phyloP scores from a whole-genome alignment of 1,140 invertebrate genomes.

The Diachasma alloeum region DNA sequence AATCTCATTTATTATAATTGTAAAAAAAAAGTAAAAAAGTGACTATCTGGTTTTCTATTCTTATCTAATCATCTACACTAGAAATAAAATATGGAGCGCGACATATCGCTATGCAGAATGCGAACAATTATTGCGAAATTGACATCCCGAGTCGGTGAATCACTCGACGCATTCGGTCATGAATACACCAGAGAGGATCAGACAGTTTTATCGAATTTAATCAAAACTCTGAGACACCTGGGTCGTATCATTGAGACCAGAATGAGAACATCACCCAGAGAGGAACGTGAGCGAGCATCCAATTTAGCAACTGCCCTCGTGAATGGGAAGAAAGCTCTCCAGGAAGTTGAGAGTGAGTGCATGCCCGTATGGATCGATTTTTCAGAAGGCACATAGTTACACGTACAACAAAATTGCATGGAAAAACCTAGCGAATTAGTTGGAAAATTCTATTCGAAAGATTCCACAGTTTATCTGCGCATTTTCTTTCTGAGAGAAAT shows the following conservation, averaged over 20 bases:
- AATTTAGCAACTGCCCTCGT: conserved; percentile 33
- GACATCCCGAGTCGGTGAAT: neutral
- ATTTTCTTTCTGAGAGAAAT: too few relatives aligned
- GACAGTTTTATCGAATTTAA: conserved; percentile 8
- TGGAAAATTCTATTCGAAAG: too few relatives aligned
- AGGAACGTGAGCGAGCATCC: conserved; percentile 37
- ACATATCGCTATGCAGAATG: neutral
- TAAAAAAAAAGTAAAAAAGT: too few relatives aligned
- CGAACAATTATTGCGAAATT: neutral
- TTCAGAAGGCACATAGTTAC: neutral
- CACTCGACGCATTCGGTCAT: neutral
- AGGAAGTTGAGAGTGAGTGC: conserved; percentile 21
- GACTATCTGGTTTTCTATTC: too few relatives aligned
- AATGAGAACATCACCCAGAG: conserved; percentile 40
- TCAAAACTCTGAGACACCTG: conserved; percentile 32
- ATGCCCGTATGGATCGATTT: conserved; percentile 8
- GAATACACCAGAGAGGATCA: neutral
- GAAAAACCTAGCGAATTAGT: too few relatives aligned
- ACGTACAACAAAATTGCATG: too few relatives aligned
- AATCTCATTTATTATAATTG: too few relatives aligned
- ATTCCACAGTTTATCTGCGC: too few relatives aligned
- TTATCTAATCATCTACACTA: too few relatives aligned
- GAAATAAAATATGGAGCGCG: conserved; percentile 7
- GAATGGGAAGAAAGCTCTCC: conserved; percentile 16
- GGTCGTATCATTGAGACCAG: conserved; percentile 35